Evolutionary conservation across 1,140 invertebrate genomes (phyloP).

Genomic region (Hycleus cichorii): DNA sequence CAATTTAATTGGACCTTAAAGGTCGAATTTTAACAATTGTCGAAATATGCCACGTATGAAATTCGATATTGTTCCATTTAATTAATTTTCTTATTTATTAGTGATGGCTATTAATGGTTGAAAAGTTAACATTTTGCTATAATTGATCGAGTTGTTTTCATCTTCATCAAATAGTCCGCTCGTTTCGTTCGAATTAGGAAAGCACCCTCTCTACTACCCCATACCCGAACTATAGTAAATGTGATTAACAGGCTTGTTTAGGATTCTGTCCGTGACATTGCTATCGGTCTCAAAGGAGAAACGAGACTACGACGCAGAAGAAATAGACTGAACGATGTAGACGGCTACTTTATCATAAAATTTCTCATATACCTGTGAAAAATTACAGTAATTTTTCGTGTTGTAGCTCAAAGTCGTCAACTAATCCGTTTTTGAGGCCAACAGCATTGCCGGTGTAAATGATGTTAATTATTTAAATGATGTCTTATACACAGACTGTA

Average conservation of each 20-base stretch:
- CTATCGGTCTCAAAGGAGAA: slow-evolving; percentile 18
- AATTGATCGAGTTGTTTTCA: slow-evolving; percentile 22
- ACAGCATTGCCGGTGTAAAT: neutral
- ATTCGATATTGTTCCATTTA: too few relatives aligned
- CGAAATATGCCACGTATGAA: too few relatives aligned
- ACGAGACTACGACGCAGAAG: slow-evolving; percentile 6
- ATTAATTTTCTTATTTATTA: too few relatives aligned
- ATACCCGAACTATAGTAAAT: slow-evolving; percentile 10
- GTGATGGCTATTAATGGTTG: too few relatives aligned
- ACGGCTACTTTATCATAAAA: slow-evolving; percentile 19
- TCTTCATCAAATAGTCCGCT: slow-evolving; percentile 23
- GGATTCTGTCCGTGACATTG: slow-evolving; percentile 24
- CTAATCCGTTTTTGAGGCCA: too few relatives aligned
- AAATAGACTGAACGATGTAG: slow-evolving; percentile 9
- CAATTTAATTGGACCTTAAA: too few relatives aligned
- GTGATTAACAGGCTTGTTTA: slow-evolving; percentile 32
- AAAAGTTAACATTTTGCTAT: too few relatives aligned
- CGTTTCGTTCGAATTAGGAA: slow-evolving; percentile 20
- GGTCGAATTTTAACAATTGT: too few relatives aligned
- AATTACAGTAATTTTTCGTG: slow-evolving; percentile 21
- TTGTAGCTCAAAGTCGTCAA: slow-evolving; percentile 3
- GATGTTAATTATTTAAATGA: slow-evolving; percentile 10
- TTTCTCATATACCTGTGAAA: slow-evolving; percentile 26
- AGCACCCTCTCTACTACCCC: neutral
- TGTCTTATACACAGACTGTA: neutral